A percentile compares a stretch with the other conserved stretches of the same genome.
phyloP scores from a whole-genome alignment of 2,888 invertebrate species.

The Scaptomyza polygonia region DNA sequence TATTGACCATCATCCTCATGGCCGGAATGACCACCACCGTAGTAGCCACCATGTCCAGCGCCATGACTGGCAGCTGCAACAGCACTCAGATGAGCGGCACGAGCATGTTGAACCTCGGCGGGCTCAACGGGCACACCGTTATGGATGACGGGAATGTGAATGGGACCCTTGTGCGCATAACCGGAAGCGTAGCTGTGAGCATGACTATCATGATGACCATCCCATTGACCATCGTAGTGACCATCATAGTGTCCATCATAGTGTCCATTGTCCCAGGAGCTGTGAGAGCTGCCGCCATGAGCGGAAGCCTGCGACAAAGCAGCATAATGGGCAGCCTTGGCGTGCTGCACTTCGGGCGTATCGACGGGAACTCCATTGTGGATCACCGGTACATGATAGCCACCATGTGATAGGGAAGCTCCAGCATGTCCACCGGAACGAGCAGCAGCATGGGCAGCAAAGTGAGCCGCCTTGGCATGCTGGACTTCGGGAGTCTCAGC shows the following conservation, averaged over 20 bases:
- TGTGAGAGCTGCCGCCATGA: slow-evolving; percentile 59
- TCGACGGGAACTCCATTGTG: slow-evolving; percentile 85
- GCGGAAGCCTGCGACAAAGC: slow-evolving; percentile 82
- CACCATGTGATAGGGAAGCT: slow-evolving; percentile 68
- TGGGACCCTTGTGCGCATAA: slow-evolving; percentile 82
- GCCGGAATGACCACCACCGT: slow-evolving; percentile 68
- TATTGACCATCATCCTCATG: slow-evolving; percentile 81
- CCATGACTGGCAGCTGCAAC: slow-evolving; percentile 82
- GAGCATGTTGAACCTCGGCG: slow-evolving; percentile 85
- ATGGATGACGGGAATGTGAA: slow-evolving; percentile 84
- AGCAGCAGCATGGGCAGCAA: slow-evolving; percentile 84
- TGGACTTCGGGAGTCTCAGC: slow-evolving; percentile 85
- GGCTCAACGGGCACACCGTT: slow-evolving; percentile 85
- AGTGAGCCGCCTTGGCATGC: slow-evolving; percentile 83
- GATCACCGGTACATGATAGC: slow-evolving; percentile 83
- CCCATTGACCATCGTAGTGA: slow-evolving; percentile 74
- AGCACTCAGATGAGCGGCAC: slow-evolving; percentile 84
- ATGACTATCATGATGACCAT: slow-evolving; percentile 64
- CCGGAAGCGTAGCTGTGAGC: slow-evolving; percentile 68
- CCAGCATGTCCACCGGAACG: slow-evolving; percentile 78
- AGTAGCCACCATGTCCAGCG: slow-evolving; percentile 64
- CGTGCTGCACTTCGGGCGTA: slow-evolving; percentile 85
- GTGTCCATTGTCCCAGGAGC: slow-evolving; percentile 66
- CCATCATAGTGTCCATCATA: slow-evolving; percentile 49
- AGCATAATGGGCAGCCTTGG: slow-evolving; percentile 84